Percentiles rank a stretch among this genome's conserved stretches.
Conservation (phyloP, 2,797 vertebrate genomes). For the Chaetophractus vellerosus region DNA sequence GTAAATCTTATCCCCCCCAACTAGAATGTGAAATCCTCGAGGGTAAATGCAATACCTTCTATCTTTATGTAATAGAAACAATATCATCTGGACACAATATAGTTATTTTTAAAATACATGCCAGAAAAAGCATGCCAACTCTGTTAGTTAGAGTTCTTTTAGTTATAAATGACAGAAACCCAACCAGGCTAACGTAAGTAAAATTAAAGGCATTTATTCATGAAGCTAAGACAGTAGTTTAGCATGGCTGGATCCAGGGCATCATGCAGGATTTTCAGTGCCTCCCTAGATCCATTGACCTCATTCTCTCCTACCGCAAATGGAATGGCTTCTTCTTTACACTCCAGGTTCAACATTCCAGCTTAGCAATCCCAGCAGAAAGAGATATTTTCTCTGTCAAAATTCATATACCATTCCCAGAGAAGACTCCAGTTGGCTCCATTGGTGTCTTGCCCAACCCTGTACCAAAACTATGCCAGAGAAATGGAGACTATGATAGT, state of each 20-base stretch:
- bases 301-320: background rate
- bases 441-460: background rate
- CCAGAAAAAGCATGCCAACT: background rate
- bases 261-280: background rate
- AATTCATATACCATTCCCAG: background rate
- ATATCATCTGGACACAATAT: background rate
- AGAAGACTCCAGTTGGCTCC: background rate
- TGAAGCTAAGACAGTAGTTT: background rate
- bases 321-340: background rate
- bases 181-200: background rate
- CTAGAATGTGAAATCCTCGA: background rate
- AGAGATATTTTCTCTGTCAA: background rate
- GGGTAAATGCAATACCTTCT: background rate
- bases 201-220: background rate
- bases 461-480: background rate
- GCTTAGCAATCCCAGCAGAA: background rate
- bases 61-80: background rate
- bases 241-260: background rate
- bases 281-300: background rate
- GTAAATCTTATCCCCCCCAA: background rate
- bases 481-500: background rate
- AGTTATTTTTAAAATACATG: background rate
- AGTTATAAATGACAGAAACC: background rate
- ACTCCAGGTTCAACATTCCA: background rate
- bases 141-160: constrained; percentile 18